Percentiles rank a stretch among this genome's conserved stretches.
Evolutionary conservation across 2,888 invertebrate species (phyloP).

Genomic region (Mamestra brassicae): DNA sequence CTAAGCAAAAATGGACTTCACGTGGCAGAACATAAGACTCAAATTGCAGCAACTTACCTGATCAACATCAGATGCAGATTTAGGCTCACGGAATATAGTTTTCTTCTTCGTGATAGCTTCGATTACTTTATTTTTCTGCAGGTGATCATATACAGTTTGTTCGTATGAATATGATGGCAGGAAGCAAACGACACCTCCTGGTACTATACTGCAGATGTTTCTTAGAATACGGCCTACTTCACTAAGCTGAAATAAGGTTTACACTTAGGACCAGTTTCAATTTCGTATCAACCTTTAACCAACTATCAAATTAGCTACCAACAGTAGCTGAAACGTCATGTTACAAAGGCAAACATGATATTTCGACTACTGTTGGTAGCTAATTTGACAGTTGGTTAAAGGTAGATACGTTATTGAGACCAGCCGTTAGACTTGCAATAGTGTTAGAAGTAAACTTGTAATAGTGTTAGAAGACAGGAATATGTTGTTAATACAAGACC

Average conservation of each 20-base stretch:
- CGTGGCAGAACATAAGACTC: not conserved
- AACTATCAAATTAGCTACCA: too few species aligned
- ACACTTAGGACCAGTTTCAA: conserved; percentile 53
- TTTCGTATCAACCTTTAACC: too few species aligned
- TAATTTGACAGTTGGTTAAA: too few species aligned
- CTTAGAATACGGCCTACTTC: conserved; percentile 94
- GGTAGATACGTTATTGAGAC: too few species aligned
- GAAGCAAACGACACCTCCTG: conserved; percentile 98
- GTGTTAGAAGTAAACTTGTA: too few species aligned
- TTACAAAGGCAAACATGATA: too few species aligned
- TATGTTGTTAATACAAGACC: not conserved
- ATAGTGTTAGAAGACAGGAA: not conserved
- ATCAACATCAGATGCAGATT: conserved; percentile 93
- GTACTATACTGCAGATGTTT: conserved; percentile 95
- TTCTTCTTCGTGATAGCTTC: conserved; percentile 93
- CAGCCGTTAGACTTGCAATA: too few species aligned
- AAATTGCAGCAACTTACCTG: conserved; percentile 84
- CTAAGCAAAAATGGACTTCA: not conserved
- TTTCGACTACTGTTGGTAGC: too few species aligned
- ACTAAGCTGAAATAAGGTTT: conserved; percentile 90
- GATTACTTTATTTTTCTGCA: conserved; percentile 92
- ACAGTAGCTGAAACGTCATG: too few species aligned
- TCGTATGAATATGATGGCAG: conserved; percentile 98
- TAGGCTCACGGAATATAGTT: conserved; percentile 94
- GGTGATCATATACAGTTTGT: conserved; percentile 92